phyloP scores from a whole-genome alignment of 1,140 invertebrate species.

The Agraylea sexmaculata region DNA sequence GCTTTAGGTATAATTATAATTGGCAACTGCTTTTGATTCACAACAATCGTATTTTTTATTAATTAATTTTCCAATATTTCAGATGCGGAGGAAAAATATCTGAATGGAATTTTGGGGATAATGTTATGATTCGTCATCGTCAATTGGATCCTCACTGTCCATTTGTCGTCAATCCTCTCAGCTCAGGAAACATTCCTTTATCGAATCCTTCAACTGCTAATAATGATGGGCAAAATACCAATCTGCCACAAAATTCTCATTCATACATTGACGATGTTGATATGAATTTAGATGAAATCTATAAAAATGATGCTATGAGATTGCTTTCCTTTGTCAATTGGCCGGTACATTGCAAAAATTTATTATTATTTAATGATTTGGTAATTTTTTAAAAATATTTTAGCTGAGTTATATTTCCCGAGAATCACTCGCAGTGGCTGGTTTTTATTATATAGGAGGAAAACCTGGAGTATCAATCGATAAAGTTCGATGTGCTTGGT shows the following conservation, averaged over 20 bases:
- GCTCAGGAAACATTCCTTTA: conserved; percentile 53
- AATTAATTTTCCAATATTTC: conserved; percentile 34
- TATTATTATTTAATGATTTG: not conserved
- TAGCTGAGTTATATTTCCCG: conserved; percentile 46
- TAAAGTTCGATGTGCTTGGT: conserved; percentile 70
- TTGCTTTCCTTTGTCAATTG: conserved; percentile 51
- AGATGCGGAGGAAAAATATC: conserved; percentile 57
- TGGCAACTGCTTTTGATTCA: not conserved
- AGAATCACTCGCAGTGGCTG: conserved; percentile 62
- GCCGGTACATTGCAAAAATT: conserved; percentile 36
- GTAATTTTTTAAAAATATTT: conserved; percentile 15
- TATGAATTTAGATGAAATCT: conserved; percentile 35
- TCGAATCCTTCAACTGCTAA: conserved; percentile 12
- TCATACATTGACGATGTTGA: no score
- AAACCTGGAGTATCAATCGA: conserved; percentile 32
- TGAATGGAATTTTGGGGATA: conserved; percentile 65
- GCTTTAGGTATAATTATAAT: conserved; percentile 26
- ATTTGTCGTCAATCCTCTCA: conserved; percentile 52
- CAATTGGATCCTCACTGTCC: conserved; percentile 53
- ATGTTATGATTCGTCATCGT: conserved; percentile 53
- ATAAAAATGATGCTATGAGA: conserved; percentile 39
- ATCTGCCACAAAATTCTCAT: no score
- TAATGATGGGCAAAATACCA: not conserved
- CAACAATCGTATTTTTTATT: not conserved
- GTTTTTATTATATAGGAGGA: conserved; percentile 62